Conservation (phyloP, 2,797 vertebrate genomes). For the Pygocentrus nattereri region DNA sequence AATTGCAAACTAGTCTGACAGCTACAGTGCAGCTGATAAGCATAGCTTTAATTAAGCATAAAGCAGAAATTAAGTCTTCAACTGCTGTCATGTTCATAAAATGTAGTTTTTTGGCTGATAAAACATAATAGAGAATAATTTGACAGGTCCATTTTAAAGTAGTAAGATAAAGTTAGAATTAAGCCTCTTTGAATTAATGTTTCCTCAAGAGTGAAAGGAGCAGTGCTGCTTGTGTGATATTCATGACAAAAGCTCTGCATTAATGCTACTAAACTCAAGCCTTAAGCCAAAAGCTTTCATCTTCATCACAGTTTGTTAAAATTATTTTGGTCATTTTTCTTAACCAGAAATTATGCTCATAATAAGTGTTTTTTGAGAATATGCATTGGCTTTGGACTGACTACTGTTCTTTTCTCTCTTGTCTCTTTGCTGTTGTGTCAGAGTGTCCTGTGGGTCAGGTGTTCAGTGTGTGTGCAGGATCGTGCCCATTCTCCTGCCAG, state of each 20-base stretch:
- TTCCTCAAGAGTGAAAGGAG: slow-evolving; percentile 14
- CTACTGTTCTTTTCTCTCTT: background rate
- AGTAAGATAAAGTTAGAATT: slow-evolving; percentile 16
- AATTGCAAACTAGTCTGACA: background rate
- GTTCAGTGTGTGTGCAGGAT: slow-evolving; percentile 78
- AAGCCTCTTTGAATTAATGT: background rate
- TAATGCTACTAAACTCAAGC: background rate
- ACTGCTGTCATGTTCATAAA: slow-evolving; percentile 4
- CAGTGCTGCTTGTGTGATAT: background rate
- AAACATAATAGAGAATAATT: slow-evolving; percentile 6
- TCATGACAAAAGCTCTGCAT: background rate
- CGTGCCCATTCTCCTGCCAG: slow-evolving; percentile 82
- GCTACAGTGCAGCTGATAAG: background rate
- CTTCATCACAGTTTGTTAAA: background rate
- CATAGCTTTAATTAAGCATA: background rate
- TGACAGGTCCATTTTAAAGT: slow-evolving; percentile 32
- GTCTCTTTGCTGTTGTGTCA: slow-evolving; percentile 57
- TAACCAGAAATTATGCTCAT: background rate
- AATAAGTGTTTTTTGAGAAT: background rate
- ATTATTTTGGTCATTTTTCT: background rate
- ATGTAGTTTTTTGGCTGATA: slow-evolving; percentile 16
- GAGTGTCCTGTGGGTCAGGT: slow-evolving; percentile 81
- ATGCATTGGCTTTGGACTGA: background rate
- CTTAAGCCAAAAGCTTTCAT: slow-evolving; percentile 22
- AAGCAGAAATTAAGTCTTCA: slow-evolving; percentile 18